Evolutionary conservation across 2,888 invertebrate genomes (phyloP).

Genomic region (Heterodera filipjevi): DNA sequence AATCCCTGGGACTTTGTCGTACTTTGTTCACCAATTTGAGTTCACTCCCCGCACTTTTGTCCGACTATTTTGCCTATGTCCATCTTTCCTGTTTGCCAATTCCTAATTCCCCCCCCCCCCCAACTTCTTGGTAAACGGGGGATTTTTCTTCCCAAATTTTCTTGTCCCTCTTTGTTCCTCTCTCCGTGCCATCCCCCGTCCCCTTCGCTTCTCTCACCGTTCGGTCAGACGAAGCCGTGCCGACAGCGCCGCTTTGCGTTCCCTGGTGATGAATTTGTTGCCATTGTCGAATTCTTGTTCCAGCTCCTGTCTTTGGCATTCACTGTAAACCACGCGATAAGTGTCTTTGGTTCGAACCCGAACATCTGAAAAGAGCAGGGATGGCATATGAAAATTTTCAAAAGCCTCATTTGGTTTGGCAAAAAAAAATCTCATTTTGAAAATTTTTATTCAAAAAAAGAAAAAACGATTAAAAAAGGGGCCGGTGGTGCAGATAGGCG

Average conservation of each 20-base stretch:
- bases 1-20: no score
- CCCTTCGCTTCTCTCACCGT: slow-evolving; percentile 23
- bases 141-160: no score
- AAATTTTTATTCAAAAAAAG: no score
- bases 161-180: not conserved
- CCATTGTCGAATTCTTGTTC: slow-evolving; percentile 88
- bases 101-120: no score
- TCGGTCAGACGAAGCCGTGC: slow-evolving; percentile 71
- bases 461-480: no score
- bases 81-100: no score
- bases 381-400: no score
- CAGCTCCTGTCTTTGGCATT: slow-evolving; percentile 90
- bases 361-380: slow-evolving; percentile 48
- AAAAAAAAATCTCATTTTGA: not conserved
- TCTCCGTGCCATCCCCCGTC: not conserved
- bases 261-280: slow-evolving; percentile 85
- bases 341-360: slow-evolving; percentile 98
- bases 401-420: no score
- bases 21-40: no score
- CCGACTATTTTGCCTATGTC: no score
- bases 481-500: no score
- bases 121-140: no score
- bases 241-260: slow-evolving; percentile 90
- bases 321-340: slow-evolving; percentile 95
- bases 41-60: not conserved